Evolutionary conservation across 2,113 vertebrate genomes (phyloP), one percentile per base, ranked within the genome.

Genomic region (Dicaeum eximium): DNA sequence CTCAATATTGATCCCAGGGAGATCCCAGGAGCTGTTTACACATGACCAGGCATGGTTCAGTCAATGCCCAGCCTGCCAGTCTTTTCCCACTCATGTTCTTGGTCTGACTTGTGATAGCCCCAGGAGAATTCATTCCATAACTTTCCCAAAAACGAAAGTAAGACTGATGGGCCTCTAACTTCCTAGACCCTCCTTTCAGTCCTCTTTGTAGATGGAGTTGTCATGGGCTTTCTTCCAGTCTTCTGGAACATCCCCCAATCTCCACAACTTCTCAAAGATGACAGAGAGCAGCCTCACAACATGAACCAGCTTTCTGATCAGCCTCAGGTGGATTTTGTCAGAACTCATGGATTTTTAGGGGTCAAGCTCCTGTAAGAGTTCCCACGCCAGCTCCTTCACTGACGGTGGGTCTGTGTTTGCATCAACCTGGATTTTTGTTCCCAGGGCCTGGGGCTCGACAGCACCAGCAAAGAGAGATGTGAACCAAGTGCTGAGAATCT

Each of bases 391-490:
- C 5, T 18, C 69, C 24, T 47, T 31, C 1, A 1, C 51, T 45
- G 51, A 51, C 0, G 0, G 21, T 11, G 17, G 7, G 9, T 40
- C 24, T 47, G 24, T 45, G 53, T 47, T 40, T 40, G 21, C 25
- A 61, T 4, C 25, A 69, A 3, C 17, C 21, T 23, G 30, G 21
- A 31, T 7, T 60, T 61, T 12, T 40, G n/a, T 25, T 25, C 28
- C 60, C n/a, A 35, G 12, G 15, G 21, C 22, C 37, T 17, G 37
- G 45, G n/a, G 20, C n/a, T 13, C 45, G 30, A 28, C 7, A 67
- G n/a, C 0, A 0, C 13, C 27, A 19, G 27, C 5, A 33, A 19
- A 70, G 23, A 51, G 23, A 53, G 53, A n/a, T 3, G 7, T 18
- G 78, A 67, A 30, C 53, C 21, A 67, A 31, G 24, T 14, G 24